phyloP scores from a whole-genome alignment of 1,140 invertebrate genomes.

The Sitodiplosis mosellana region DNA sequence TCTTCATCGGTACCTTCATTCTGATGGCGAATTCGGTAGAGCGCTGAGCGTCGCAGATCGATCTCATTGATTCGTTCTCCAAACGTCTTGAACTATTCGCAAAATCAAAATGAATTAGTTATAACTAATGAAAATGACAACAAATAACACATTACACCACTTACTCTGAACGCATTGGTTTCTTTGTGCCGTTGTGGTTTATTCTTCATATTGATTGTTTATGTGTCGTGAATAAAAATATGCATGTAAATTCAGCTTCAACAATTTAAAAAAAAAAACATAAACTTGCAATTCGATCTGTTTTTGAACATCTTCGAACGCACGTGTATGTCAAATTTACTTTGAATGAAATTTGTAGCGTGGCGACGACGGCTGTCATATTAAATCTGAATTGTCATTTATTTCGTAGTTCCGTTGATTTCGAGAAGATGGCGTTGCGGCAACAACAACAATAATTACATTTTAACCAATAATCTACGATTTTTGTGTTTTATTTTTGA shows the following conservation, averaged over 20 bases:
- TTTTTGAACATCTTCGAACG: too few relatives aligned
- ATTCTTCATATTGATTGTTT: conserved; percentile 40
- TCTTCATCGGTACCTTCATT: conserved; percentile 42
- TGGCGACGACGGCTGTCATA: too few relatives aligned
- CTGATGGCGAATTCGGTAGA: conserved; percentile 42
- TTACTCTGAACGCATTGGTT: conserved; percentile 63
- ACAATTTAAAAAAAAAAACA: too few relatives aligned
- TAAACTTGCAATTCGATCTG: too few relatives aligned
- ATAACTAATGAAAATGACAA: conserved; percentile 1
- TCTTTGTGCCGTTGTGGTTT: conserved; percentile 60
- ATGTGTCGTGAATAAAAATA: not conserved
- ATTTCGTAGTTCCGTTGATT: too few relatives aligned
- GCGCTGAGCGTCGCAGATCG: conserved; percentile 55
- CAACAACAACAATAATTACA: too few relatives aligned
- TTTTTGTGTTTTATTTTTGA: too few relatives aligned
- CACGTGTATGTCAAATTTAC: too few relatives aligned
- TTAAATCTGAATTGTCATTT: too few relatives aligned
- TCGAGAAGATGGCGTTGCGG: too few relatives aligned
- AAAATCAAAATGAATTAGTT: conserved; percentile 7
- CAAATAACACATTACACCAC: conserved; percentile 4
- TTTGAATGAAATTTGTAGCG: too few relatives aligned
- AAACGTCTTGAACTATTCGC: conserved; percentile 75
- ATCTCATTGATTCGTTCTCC: conserved; percentile 64
- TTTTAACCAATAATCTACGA: too few relatives aligned
- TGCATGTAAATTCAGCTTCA: not conserved